Evolutionary conservation across 2,797 vertebrate species (phyloP).

Genomic region (Antrozous pallidus): DNA sequence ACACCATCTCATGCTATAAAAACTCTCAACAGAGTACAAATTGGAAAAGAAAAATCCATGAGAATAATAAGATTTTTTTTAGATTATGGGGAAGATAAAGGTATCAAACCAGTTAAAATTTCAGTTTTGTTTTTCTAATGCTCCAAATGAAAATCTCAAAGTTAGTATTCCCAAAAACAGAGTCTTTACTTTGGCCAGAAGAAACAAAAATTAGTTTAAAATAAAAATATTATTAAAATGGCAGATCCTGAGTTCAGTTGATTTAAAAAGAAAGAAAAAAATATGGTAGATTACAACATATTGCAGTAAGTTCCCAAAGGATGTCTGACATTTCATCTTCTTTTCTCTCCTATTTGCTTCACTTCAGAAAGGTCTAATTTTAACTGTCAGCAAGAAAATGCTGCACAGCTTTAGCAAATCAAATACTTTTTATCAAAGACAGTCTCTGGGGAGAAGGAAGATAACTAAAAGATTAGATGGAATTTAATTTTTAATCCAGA

Average conservation of each 20-base stretch:
- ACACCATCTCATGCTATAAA: neutral
- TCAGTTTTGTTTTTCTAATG: neutral
- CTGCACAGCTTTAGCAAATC: conserved; percentile 69
- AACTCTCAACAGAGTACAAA: neutral
- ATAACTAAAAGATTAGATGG: conserved; percentile 78
- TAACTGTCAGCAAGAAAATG: conserved; percentile 74
- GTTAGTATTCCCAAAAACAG: neutral
- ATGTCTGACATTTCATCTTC: conserved; percentile 69
- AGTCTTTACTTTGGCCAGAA: neutral
- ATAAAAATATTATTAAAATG: neutral
- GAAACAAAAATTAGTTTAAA: conserved; percentile 16
- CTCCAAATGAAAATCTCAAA: neutral
- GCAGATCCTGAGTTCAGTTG: conserved; percentile 24
- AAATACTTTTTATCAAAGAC: conserved; percentile 76
- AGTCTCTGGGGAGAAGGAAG: conserved; percentile 69
- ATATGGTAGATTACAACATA: conserved; percentile 36
- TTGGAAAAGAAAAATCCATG: neutral
- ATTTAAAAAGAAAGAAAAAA: conserved; percentile 20
- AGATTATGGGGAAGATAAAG: neutral
- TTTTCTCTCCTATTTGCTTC: neutral
- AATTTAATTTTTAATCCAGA: conserved; percentile 81
- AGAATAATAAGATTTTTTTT: neutral
- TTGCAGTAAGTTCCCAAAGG: conserved; percentile 65
- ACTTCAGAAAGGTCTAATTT: conserved; percentile 64
- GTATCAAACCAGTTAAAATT: neutral